Conservation (phyloP, 2,113 vertebrate genomes). For the Pituophis catenifer region DNA sequence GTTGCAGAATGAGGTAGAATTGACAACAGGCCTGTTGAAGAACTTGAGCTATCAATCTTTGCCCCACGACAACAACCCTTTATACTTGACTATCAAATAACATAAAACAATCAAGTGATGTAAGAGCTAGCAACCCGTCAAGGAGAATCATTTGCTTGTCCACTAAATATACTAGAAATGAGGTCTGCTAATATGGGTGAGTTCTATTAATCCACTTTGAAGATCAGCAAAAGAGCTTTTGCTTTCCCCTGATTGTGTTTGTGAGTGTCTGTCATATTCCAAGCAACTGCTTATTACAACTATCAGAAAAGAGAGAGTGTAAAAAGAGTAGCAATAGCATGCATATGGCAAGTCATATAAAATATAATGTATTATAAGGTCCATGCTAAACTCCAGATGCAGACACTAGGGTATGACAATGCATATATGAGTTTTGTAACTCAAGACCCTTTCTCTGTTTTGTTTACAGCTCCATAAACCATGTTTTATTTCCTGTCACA, state of each 20-base stretch:
- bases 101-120: neutral
- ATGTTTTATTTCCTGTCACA: neutral
- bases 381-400: neutral
- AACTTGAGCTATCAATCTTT: neutral
- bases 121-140: neutral
- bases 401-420: neutral
- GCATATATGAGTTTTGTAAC: neutral
- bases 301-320: neutral
- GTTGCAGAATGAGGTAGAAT: neutral
- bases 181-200: neutral
- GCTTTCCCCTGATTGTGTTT: neutral
- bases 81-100: neutral
- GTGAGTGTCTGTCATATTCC: neutral
- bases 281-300: neutral
- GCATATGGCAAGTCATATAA: constrained; percentile 18
- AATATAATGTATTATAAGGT: neutral
- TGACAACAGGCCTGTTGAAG: neutral
- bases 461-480: constrained; percentile 13
- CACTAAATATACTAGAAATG: neutral
- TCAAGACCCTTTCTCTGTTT: neutral
- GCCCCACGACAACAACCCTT: neutral
- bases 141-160: neutral
- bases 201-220: fast-evolving
- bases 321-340: neutral
- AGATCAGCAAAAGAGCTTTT: neutral